Base-by-base conservation (phyloP, 2,113 vertebrate species). In the Leptobrachium leishanense region DNA sequence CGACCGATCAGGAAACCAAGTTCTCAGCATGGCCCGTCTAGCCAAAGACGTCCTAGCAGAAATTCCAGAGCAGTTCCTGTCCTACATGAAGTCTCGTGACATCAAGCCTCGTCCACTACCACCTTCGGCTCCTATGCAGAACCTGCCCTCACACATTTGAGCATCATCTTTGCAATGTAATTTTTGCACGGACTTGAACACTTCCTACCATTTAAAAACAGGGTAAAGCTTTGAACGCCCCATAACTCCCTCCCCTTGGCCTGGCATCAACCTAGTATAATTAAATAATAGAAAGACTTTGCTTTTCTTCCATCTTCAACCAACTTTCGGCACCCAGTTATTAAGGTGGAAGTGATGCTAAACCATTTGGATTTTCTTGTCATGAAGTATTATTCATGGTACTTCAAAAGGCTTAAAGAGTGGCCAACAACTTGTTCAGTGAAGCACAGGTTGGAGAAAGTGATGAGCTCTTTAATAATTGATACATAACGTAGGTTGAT, bases 41-140 rank as follows among this genome's bases (percentile, higher is more conserved):
- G 97, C 97, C 55, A 98, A 98, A 83, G 97, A 99, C 0, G 97
- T 99, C 77, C 90, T 99, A 76, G 97, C 96, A 0, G 97, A 98
- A 90, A 97, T 99, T 84, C 97, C 97, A 0, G 97, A 99, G 84
- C 96, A 99, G 90, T 93, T 99, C 76, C 93, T 99, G 57, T 97
- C 96, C 74, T 98, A 97, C 72, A 99, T 99, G 97, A 97, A 95
- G 85, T 94, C 91, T 77, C 89, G 89, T 2, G 94, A 95, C 82
- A 92, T 98, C 82, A 95, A 97, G 85, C 96, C 97, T 40, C 93
- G 88, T 67, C 93, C 89, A 2, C 79, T 84, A 81, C 90, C 79
- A 72, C 85, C 87, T 57, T 83, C 89, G 64, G 89, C 89, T 2
- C 85, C 82, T 1, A 64, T 86, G 68, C 89, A 89, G 86, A 82